Evolutionary conservation across 2,797 vertebrate genomes (phyloP).

Genomic region (Sparus aurata): DNA sequence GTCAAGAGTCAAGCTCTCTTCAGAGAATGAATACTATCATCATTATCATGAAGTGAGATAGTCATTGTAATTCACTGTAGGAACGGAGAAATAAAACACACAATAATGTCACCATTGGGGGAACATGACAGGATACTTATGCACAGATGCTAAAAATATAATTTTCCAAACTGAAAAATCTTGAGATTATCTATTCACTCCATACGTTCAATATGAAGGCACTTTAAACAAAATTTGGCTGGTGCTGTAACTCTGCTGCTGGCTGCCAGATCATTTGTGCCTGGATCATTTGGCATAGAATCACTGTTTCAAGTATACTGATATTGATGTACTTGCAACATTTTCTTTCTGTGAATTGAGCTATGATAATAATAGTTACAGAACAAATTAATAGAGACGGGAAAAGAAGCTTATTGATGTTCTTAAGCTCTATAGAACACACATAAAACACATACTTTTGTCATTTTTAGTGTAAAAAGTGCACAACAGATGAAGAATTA

Average conservation of each 20-base stretch:
- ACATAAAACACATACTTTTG: no score
- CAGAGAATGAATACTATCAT: neutral
- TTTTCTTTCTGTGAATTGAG: no score
- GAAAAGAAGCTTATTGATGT: no score
- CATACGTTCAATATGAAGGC: neutral
- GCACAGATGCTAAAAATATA: neutral
- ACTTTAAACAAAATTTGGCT: neutral
- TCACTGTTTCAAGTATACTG: neutral
- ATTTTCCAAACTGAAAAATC: neutral
- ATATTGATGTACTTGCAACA: no score
- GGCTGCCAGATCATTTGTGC: neutral
- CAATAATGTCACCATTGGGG: neutral
- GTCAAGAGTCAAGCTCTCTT: neutral
- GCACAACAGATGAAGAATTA: neutral
- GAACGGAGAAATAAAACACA: neutral
- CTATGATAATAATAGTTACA: no score
- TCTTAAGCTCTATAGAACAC: no score
- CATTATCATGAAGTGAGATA: constrained; percentile 2
- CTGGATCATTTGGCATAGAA: neutral
- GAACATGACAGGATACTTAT: neutral
- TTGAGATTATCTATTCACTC: neutral
- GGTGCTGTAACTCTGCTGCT: neutral
- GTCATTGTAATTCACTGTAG: neutral
- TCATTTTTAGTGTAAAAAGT: no score
- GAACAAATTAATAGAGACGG: no score